Percentiles rank a stretch among this genome's conserved stretches.
These are phyloP conservation scores for Bombus soroeensis DNA, from an alignment of 1,140 invertebrate species.

Conservation along the genomic window DNA sequence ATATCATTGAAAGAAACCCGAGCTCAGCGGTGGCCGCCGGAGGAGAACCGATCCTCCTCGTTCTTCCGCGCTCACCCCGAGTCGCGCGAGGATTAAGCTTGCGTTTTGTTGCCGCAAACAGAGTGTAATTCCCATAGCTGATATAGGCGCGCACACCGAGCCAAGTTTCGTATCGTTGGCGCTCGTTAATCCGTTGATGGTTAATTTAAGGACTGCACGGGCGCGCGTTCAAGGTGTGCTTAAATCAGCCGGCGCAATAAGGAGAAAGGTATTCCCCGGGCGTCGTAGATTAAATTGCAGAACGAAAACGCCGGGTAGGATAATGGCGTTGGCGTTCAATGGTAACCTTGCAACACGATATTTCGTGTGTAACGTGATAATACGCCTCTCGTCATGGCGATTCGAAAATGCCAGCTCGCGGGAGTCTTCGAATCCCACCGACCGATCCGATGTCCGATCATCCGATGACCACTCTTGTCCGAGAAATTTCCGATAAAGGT, in stretches of 20 bases:
- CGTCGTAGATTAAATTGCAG: conserved; percentile 48
- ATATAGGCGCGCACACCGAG: background rate
- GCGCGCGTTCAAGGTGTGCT: conserved; percentile 39
- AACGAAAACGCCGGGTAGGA: conserved; percentile 30
- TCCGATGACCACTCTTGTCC: too few relatives aligned
- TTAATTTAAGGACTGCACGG: conserved; percentile 48
- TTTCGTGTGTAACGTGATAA: conserved; percentile 39
- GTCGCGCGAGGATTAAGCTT: conserved; percentile 40
- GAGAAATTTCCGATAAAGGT: too few relatives aligned
- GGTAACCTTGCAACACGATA: conserved; percentile 36
- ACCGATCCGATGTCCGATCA: too few relatives aligned
- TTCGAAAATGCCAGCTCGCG: conserved; percentile 20
- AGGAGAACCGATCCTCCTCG: background rate
- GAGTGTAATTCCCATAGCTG: conserved; percentile 39
- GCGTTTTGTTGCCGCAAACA: conserved; percentile 48
- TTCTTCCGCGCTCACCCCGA: background rate
- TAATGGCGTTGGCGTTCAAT: conserved; percentile 36
- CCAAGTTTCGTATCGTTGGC: background rate
- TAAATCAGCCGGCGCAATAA: conserved; percentile 43
- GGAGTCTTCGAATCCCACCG: background rate
- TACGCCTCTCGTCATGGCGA: conserved; percentile 4
- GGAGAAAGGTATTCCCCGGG: conserved; percentile 7
- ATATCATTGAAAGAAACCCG: conserved; percentile 49
- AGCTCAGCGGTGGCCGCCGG: background rate
- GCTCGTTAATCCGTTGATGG: conserved; percentile 54